Conservation (phyloP, 2,797 vertebrate genomes). For the Balearica regulorum region DNA sequence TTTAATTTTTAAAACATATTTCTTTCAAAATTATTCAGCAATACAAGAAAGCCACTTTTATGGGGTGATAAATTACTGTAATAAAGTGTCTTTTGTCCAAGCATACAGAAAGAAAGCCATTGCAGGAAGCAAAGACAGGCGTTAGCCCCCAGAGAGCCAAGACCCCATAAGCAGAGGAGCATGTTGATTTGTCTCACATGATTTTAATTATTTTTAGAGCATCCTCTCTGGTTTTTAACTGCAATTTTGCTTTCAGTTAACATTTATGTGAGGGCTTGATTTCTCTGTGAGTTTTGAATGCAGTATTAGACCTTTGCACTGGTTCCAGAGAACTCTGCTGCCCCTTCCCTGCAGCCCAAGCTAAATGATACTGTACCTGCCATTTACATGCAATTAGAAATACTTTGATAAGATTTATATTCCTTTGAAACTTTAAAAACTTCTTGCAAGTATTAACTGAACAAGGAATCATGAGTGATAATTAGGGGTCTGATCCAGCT, state of each 20-base stretch:
- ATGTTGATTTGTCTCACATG: slow-evolving; percentile 65
- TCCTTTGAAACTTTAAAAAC: slow-evolving; percentile 56
- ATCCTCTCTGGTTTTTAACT: slow-evolving; percentile 72
- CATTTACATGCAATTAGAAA: slow-evolving; percentile 48
- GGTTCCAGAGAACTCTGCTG: not conserved
- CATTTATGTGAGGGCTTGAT: slow-evolving; percentile 40
- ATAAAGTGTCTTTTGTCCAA: slow-evolving; percentile 86
- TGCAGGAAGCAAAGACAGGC: slow-evolving; percentile 72
- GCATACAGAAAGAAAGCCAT: slow-evolving; percentile 74
- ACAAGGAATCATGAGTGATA: not conserved
- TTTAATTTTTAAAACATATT: slow-evolving; percentile 97
- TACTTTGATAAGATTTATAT: slow-evolving; percentile 34
- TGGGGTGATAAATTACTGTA: slow-evolving; percentile 99
- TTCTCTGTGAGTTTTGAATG: slow-evolving; percentile 21
- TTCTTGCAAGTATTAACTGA: slow-evolving; percentile 16
- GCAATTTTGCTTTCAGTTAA: slow-evolving; percentile 68
- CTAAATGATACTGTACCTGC: not conserved
- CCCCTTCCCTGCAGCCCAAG: slow-evolving; percentile 24
- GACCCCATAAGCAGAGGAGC: slow-evolving; percentile 60
- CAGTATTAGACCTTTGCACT: not conserved
- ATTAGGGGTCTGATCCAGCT: slow-evolving; percentile 32
- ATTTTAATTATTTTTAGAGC: slow-evolving; percentile 77
- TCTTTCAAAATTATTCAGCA: slow-evolving; percentile 89
- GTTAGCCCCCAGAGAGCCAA: slow-evolving; percentile 75
- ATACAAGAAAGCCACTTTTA: slow-evolving; percentile 85